Evolutionary conservation across 2,888 invertebrate genomes (phyloP).

Genomic region (Dynastes hyllus): DNA sequence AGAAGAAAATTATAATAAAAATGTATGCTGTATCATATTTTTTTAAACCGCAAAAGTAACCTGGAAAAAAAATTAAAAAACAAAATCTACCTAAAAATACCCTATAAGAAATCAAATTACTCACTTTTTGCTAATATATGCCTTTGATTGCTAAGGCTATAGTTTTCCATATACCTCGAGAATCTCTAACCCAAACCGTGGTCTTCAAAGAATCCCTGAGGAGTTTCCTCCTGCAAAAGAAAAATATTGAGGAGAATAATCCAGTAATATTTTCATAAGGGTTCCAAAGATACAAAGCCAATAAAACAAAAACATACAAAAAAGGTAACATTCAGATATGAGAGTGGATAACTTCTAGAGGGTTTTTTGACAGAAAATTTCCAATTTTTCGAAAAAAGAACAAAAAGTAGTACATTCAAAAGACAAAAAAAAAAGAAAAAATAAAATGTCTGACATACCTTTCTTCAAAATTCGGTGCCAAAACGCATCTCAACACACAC

Average conservation of each 20-base stretch:
- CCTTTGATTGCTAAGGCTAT: not conserved
- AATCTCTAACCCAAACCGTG: conserved; percentile 90
- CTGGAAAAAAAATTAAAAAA: not conserved
- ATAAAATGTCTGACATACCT: conserved; percentile 42
- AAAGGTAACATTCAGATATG: conserved; percentile 62
- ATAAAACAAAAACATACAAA: conserved; percentile 41
- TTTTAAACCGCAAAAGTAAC: conserved; percentile 3
- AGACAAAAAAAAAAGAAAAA: conserved; percentile 16
- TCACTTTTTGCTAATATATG: no score
- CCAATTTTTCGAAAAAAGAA: not conserved
- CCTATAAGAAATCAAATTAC: no score
- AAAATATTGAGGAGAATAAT: conserved; percentile 67
- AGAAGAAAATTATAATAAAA: no score
- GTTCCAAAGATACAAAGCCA: not conserved
- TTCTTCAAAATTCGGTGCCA: conserved; percentile 18
- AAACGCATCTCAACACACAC: conserved; percentile 16
- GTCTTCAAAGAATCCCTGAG: conserved; percentile 99
- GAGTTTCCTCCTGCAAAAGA: conserved; percentile 96
- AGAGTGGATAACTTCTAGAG: conserved; percentile 62
- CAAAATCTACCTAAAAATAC: not conserved
- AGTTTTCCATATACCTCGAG: not conserved
- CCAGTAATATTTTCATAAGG: not conserved
- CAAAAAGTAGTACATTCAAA: not conserved
- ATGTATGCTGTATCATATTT: not conserved
- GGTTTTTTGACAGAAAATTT: not conserved